A percentile compares a stretch with the other conserved stretches of the same genome.
These are phyloP conservation scores for Zosterops hypoxanthus DNA, from an alignment of 2,113 vertebrate species.

Conservation along the genomic window DNA sequence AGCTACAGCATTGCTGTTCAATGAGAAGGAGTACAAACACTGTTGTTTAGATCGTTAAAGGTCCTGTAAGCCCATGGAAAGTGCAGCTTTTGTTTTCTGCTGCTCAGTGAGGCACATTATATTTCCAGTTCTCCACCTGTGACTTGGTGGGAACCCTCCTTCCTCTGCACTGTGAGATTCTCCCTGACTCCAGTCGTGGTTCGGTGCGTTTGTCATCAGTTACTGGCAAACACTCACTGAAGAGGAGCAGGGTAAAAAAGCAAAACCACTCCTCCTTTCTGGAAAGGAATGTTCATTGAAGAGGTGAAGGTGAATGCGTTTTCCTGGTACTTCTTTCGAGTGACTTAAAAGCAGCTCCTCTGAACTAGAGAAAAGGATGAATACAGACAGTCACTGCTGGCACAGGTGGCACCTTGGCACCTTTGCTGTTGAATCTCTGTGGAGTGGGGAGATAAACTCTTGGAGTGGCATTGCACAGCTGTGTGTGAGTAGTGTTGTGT, in stretches of 20 bases:
- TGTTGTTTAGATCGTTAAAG: not conserved
- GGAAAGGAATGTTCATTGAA: not conserved
- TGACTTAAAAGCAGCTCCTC: not conserved
- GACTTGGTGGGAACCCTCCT: not conserved
- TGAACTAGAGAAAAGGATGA: not conserved
- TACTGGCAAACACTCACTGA: not conserved
- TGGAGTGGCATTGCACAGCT: not conserved
- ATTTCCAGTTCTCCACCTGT: not conserved
- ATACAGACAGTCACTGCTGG: not conserved
- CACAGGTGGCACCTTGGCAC: not conserved
- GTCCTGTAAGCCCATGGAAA: not conserved
- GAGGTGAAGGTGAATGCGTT: not conserved
- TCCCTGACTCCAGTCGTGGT: not conserved
- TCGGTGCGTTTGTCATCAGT: not conserved
- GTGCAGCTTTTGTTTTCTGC: not conserved
- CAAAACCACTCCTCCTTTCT: rapidly evolving
- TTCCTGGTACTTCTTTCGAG: not conserved
- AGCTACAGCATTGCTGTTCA: not conserved
- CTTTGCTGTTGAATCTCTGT: not conserved
- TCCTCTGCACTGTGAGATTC: not conserved
- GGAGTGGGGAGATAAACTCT: not conserved
- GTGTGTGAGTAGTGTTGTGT: not conserved
- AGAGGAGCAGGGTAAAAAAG: not conserved
- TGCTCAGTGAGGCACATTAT: not conserved
- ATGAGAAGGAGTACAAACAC: rapidly evolving